Percentiles rank a stretch among this genome's conserved stretches.
Evolutionary conservation across 2,113 vertebrate species (phyloP).

Genomic region (Isichthys henryi): DNA sequence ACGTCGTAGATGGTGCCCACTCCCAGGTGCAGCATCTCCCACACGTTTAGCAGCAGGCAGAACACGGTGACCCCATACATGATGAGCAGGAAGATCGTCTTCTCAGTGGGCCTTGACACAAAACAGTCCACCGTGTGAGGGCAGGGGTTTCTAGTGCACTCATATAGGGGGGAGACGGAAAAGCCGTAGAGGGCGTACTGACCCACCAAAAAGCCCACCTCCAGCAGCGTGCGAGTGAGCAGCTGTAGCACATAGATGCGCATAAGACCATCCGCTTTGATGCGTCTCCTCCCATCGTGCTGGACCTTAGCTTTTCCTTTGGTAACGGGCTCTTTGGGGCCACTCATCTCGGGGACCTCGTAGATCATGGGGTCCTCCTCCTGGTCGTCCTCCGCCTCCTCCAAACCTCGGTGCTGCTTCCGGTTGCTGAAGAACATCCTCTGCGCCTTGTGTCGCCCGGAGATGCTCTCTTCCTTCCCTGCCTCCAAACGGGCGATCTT

Average conservation of each 20-base stretch:
- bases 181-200: slow-evolving; percentile 87
- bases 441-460: slow-evolving; percentile 44
- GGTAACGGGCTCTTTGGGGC: slow-evolving; percentile 45
- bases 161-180: slow-evolving; percentile 67
- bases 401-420: slow-evolving; percentile 72
- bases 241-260: slow-evolving; percentile 85
- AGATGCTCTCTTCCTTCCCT: slow-evolving; percentile 29
- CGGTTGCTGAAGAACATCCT: slow-evolving; percentile 58
- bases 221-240: slow-evolving; percentile 70
- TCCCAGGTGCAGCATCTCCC: slow-evolving; percentile 90
- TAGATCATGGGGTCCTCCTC: slow-evolving; percentile 92
- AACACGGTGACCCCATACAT: slow-evolving; percentile 88
- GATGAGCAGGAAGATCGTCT: slow-evolving; percentile 89
- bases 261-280: slow-evolving; percentile 83
- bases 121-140: slow-evolving; percentile 87
- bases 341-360: slow-evolving; percentile 70
- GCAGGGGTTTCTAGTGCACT: slow-evolving; percentile 73
- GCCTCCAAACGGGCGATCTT: slow-evolving; percentile 79
- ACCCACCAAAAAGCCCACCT: slow-evolving; percentile 78
- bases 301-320: slow-evolving; percentile 43
- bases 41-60: slow-evolving; percentile 78
- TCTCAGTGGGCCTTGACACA: slow-evolving; percentile 87
- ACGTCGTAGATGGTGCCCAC: slow-evolving; percentile 80
- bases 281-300: slow-evolving; percentile 76
- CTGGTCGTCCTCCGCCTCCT: slow-evolving; percentile 77